These are phyloP conservation scores for Epinephelus cyanopodus DNA, from an alignment of 2,113 vertebrate genomes.

Conservation along the genomic window DNA sequence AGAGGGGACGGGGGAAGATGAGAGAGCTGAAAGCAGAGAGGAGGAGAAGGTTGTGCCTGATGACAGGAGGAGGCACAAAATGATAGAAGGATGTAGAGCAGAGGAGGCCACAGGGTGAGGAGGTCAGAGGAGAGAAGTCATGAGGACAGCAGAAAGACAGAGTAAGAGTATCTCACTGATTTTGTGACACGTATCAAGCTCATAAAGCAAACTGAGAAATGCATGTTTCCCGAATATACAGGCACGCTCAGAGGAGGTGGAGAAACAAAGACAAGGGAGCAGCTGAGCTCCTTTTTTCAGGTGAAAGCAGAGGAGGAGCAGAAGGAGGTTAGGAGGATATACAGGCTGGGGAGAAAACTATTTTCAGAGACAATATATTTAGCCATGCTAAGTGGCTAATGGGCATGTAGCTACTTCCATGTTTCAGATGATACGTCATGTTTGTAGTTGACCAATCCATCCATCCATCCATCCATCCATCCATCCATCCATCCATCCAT, in stretches of 20 bases:
- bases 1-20: not conserved
- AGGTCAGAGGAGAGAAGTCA: not conserved
- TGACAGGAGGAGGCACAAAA: conserved; percentile 2
- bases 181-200: not conserved
- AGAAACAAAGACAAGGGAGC: not conserved
- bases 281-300: not conserved
- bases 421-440: no score
- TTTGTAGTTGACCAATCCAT: no score
- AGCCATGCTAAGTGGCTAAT: no score
- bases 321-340: not conserved
- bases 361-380: no score
- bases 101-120: not conserved
- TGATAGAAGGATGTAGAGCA: not conserved
- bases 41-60: no score
- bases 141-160: not conserved
- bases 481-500: no score
- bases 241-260: not conserved
- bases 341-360: not conserved
- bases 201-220: not conserved
- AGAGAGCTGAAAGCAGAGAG: no score
- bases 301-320: not conserved
- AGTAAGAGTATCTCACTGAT: not conserved
- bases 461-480: no score
- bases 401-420: no score
- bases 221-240: not conserved